Base-by-base conservation (phyloP, 2,888 invertebrate species). In the Synergus laeviventris region DNA sequence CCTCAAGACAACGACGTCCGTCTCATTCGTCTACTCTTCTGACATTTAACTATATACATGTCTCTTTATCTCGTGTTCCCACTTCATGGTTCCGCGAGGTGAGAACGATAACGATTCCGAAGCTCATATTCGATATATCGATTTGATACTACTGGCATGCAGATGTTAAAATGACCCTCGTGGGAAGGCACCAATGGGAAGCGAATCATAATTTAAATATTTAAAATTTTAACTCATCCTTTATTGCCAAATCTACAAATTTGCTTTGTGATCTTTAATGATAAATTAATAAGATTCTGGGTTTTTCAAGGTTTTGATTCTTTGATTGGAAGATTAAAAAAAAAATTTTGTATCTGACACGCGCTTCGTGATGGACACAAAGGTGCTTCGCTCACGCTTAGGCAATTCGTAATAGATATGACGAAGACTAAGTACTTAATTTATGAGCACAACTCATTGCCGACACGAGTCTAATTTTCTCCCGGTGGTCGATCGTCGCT, bases 71-170 rank as follows among this genome's bases (percentile, higher is more conserved):
- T 42, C 36, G 11, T n/a, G 36, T 70, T 70, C 31, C 31, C 31
- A 24, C 31, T 39, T 70, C 45, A 70, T 70, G 49, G 49, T 70
- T 70, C 45, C 49, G 31, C 31, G 49, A 74, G 60, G 61, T 62
- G 61, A 61, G 45, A 49, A 62, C 60, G 61, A 61, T 74, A 74
- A 74, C 49, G 61, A 49, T 62, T 62, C 61, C 74, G 56, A 38
- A 54, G 78, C 80, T 80, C 78, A 76, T 73, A 73, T 78, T 80
- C 78, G 76, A 66, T 31, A 61, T 79, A 81, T 79, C 78, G 79
- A 79, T 78, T 75, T 60, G 61, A 45, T 54, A 54, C 64, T 45
- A 21, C 75, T 76, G 73, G 74, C 42, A 73, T 74, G 76, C 74
- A 31, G 60, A 62, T 77, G 77, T 76, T 78, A 73, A 79, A 78